Evolutionary conservation across 2,797 vertebrate species (phyloP).

Genomic region (Prionace glauca): DNA sequence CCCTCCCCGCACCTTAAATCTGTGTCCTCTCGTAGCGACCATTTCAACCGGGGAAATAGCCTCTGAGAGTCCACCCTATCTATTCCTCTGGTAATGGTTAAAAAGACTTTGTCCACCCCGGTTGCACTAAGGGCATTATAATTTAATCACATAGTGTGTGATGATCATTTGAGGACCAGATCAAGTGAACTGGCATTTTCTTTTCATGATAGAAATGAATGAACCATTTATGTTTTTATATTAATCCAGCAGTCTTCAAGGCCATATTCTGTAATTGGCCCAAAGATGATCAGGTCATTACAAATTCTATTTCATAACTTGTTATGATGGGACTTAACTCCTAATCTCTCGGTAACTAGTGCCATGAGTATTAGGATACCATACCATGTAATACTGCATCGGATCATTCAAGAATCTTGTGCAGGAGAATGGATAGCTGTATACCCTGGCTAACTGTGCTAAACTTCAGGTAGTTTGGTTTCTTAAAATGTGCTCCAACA

Average conservation of each 20-base stretch:
- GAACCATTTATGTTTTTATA: background rate
- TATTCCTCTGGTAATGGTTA: too few species aligned
- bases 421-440: background rate
- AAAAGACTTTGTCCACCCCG: background rate
- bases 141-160: background rate
- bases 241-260: conserved; percentile 3
- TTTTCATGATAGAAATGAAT: background rate
- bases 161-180: background rate
- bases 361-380: background rate
- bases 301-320: background rate
- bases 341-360: background rate
- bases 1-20: too few species aligned
- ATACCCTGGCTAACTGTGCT: background rate
- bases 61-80: too few species aligned
- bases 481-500: background rate
- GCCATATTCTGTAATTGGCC: background rate
- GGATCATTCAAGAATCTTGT: background rate
- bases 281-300: background rate
- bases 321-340: background rate
- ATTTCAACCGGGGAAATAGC: too few species aligned
- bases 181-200: background rate
- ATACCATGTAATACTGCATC: background rate
- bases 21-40: too few species aligned
- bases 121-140: background rate
- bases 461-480: background rate